phyloP scores from a whole-genome alignment of 2,888 invertebrate genomes.

The Melanotus villosus region DNA sequence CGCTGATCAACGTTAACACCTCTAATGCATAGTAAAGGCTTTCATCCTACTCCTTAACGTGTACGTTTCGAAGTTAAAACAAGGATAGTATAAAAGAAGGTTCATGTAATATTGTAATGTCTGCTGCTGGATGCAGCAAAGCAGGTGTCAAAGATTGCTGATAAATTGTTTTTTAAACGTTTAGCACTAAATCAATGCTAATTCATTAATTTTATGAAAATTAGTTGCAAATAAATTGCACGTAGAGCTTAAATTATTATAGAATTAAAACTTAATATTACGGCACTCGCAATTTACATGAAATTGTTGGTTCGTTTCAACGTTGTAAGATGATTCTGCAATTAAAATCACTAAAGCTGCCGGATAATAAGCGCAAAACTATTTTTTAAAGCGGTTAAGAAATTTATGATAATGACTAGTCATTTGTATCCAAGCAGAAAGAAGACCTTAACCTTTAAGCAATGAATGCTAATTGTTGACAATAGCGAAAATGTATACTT shows the following conservation, averaged over 20 bases:
- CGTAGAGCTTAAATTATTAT: conserved; percentile 42
- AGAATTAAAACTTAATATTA: background rate
- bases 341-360: too few relatives aligned
- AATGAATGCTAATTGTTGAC: background rate
- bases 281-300: background rate
- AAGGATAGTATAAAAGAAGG: background rate
- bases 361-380: too few relatives aligned
- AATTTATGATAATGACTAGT: too few relatives aligned
- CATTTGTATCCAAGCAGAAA: too few relatives aligned
- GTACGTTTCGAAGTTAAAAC: too few relatives aligned
- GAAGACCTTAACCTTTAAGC: background rate
- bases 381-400: too few relatives aligned
- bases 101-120: background rate
- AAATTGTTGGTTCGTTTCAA: too few relatives aligned
- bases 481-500: background rate
- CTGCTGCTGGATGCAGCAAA: conserved; percentile 24
- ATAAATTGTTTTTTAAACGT: conserved; percentile 41
- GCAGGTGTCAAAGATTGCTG: conserved; percentile 35
- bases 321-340: too few relatives aligned
- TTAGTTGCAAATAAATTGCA: conserved; percentile 47
- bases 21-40: conserved; percentile 8
- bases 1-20: conserved; percentile 24
- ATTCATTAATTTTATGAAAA: conserved; percentile 48
- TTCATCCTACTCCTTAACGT: conserved; percentile 12
- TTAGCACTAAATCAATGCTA: conserved; percentile 35